phyloP scores from a whole-genome alignment of 2,113 vertebrate genomes.

The Montifringilla adamsi region DNA sequence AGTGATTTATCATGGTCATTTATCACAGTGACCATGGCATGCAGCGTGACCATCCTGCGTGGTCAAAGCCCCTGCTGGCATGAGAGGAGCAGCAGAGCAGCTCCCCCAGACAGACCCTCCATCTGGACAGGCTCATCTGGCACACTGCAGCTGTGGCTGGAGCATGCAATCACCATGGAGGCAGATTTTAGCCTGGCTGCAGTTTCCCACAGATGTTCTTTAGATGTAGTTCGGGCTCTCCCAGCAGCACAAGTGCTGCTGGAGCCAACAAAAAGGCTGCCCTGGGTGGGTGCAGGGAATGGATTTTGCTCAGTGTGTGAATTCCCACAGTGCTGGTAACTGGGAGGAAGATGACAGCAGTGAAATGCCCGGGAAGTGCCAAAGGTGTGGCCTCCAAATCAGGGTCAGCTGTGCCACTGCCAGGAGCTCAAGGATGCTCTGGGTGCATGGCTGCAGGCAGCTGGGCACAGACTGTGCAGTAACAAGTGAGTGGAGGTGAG shows the following conservation, averaged over 20 bases:
- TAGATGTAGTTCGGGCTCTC: not conserved
- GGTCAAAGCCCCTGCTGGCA: not conserved
- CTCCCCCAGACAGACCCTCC: not conserved
- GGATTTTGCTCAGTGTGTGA: slow-evolving; percentile 35
- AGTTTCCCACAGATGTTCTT: not conserved
- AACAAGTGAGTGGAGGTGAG: not conserved
- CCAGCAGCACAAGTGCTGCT: not conserved
- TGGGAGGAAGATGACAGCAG: not conserved
- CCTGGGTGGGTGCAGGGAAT: not conserved
- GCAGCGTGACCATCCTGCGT: rapidly evolving
- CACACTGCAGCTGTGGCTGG: not conserved
- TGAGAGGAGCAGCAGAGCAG: not conserved
- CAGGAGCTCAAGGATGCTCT: not conserved
- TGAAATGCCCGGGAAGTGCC: not conserved
- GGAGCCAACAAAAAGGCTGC: not conserved
- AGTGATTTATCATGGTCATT: not conserved
- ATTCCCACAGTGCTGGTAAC: slow-evolving; percentile 5
- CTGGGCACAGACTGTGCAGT: not conserved
- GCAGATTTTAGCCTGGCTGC: not conserved
- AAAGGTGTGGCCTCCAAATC: not conserved
- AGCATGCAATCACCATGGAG: not conserved
- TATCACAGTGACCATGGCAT: not conserved
- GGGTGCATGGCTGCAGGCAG: not conserved
- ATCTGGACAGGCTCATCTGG: not conserved
- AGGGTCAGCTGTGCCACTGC: not conserved